Evolutionary conservation across 2,888 invertebrate genomes (phyloP), one percentile per base, ranked within the genome.

Genomic region (Mesodorylaimus sp.): DNA sequence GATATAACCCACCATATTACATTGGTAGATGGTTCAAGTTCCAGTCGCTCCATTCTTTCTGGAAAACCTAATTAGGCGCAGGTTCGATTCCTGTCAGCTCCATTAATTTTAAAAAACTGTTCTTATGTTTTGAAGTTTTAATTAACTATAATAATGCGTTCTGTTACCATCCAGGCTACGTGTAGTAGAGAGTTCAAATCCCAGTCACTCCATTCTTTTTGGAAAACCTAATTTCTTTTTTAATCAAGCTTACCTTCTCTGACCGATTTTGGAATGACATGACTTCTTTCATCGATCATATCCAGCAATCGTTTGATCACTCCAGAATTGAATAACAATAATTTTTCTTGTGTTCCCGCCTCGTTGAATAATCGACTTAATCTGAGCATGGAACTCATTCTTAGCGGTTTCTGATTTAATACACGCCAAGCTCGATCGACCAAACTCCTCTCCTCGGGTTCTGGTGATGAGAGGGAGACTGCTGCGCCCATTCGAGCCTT

Each of bases 361-460:
- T 60, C 59, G 41, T 53, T 56, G 48, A 63, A 55, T 24, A 59
- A 51, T 39, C 62, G 58, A 52, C 5, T 50, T 48, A 41, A 19
- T 2, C 21, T 25, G 27, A 48, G 16, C 48, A 48, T 48, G 27
- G n/a, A 13, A 2, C 3, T 16, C 48, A 48, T 48, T 5, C 41
- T 26, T 2, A 48, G 29, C 2, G 39, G 39, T 16, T 48, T 39
- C 19, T 48, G 48, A 2, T 25, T n/a, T 16, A 48, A 29, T 25
- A 41, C 27, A 7, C 23, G 25, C 13, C 13, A 16, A 19, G 41
- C 19, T 13, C 3, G 26, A 19, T 48, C 48, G 3, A 28, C 10
- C 19, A 16, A 29, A 21, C n/a, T 27, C 13, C 28, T 19, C 2
- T n/a, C 41, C 2, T 48, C 48, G 19, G 48, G 48, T 23, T 48